Conservation (phyloP, 53 echinoderm and acorn worm genomes). For the Arbacia lixula region DNA sequence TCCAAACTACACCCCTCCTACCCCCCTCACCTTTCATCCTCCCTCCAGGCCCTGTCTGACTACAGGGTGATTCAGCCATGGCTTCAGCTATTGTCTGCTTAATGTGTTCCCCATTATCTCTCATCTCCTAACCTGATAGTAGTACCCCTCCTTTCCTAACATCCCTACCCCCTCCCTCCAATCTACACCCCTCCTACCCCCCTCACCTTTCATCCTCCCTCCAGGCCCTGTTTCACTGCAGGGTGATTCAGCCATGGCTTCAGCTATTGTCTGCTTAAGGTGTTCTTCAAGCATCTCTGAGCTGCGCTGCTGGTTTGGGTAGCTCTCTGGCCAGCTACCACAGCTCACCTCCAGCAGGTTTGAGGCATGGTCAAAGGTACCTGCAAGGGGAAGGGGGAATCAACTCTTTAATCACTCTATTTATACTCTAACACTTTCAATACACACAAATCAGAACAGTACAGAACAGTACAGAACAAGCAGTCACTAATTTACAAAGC, state of each 20-base stretch:
- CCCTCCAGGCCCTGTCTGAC: conserved; percentile 44
- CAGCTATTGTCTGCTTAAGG: conserved; percentile 91
- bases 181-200: too few species aligned
- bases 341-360: conserved; percentile 92
- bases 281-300: conserved; percentile 89
- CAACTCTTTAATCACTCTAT: neutral
- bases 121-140: too few species aligned
- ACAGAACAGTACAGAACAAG: too few species aligned
- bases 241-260: conserved; percentile 89
- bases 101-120: conserved; percentile 89
- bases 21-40: conserved; percentile 75
- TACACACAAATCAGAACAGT: too few species aligned
- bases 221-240: conserved; percentile 45
- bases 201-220: conserved; percentile 72
- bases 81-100: conserved; percentile 97
- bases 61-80: conserved; percentile 77
- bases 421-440: too few species aligned
- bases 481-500: too few species aligned
- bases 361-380: conserved; percentile 67
- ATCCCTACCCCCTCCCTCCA: too few species aligned
- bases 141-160: too few species aligned
- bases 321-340: conserved; percentile 92
- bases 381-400: neutral
- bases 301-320: conserved; percentile 65
- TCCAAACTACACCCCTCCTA: too few species aligned